Base-by-base conservation (phyloP, 2,888 invertebrate genomes). In the Drosophila koepferae region DNA sequence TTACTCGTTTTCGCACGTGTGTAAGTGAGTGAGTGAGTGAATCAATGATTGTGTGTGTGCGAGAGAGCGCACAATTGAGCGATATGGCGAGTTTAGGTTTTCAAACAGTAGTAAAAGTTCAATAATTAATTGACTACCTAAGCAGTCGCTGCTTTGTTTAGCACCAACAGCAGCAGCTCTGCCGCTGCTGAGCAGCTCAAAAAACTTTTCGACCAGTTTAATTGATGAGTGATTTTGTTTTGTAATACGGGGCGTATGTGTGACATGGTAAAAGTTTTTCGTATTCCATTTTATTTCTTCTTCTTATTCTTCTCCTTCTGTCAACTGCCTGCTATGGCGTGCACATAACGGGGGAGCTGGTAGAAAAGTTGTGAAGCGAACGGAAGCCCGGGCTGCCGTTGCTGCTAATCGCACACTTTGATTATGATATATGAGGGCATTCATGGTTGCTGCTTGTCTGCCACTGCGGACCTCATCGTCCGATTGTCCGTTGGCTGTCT, bases 21-120 rank as follows among this genome's bases (percentile, higher is more conserved):
- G 18, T 34, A 31, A 20, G 43, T 36, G 40, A n/a, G n/a, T 6
- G 28, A 49, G 51, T 36, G 51, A 51, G 51, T 51, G 51, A 12
- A 14, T 38, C 14, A 56, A 43, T 36, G 49, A 31, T 53, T 60
- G 54, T 28, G 40, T 49, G 43, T 54, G 54, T 58, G 56, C 10
- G 54, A 67, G 64, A 53, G 63, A 23, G 49, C 66, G 80, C 79
- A 79, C 79, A 82, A 82, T 71, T 82, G 80, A 81, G 80, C 77
- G 69, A 63, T 72, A 66, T 74, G 74, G 46, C 54, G 60, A 80
- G 82, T 80, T 72, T 75, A 51, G 70, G 76, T 70, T 76, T 80
- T 61, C 69, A 86, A 82, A 69, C 81, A 74, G 86, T 86, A 83
- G 89, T 88, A 88, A 86, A 88, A 90, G 86, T 90, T 83, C 72